A percentile compares a stretch with the other conserved stretches of the same genome.
These are phyloP conservation scores for Crotalus viridis DNA, from an alignment of 2,113 vertebrate genomes.

Conservation along the genomic window DNA sequence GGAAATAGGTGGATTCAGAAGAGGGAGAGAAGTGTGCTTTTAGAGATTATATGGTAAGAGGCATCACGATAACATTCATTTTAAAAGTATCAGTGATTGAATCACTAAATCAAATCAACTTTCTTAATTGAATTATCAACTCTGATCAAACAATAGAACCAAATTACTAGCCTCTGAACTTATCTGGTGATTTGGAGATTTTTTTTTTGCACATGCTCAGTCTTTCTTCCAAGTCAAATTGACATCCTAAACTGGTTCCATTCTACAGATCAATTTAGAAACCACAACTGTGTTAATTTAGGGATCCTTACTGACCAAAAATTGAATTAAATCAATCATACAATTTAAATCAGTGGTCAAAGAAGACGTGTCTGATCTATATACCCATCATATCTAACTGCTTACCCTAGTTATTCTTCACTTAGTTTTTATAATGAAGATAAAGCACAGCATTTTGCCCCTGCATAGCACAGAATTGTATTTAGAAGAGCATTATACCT, in stretches of 20 bases:
- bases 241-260: neutral
- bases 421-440: neutral
- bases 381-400: neutral
- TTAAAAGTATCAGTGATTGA: neutral
- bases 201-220: neutral
- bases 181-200: neutral
- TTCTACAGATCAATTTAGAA: neutral
- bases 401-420: no score
- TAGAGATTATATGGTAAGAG: neutral
- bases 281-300: neutral
- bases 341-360: neutral
- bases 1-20: neutral
- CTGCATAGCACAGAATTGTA: neutral
- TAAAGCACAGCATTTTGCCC: neutral
- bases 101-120: neutral
- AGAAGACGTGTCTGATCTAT: neutral
- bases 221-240: neutral
- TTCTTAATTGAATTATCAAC: neutral
- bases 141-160: neutral
- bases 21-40: conserved; percentile 5
- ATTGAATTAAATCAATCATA: neutral
- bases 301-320: neutral
- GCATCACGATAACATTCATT: neutral
- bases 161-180: neutral
- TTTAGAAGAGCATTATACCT: neutral